Evolutionary conservation across 2,888 invertebrate genomes (phyloP).

Genomic region (Diadromus collaris): DNA sequence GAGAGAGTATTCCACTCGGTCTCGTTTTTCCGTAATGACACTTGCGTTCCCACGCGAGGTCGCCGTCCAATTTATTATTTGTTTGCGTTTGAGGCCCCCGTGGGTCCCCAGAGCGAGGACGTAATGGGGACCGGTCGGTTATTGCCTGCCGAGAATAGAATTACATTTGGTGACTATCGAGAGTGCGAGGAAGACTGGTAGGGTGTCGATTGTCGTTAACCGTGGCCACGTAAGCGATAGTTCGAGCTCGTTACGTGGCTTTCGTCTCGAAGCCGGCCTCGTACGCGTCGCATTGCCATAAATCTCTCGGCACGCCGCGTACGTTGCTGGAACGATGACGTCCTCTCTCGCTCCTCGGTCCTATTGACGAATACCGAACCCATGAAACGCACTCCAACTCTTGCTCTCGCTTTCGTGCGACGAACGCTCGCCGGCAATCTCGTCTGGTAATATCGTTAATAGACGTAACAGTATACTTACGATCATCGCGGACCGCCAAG

Average conservation of each 20-base stretch:
- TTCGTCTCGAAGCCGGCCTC: constrained; percentile 30
- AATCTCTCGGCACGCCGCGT: constrained; percentile 55
- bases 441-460: constrained; percentile 9
- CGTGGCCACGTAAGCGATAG: constrained; percentile 33
- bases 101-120: constrained; percentile 17
- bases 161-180: constrained; percentile 60
- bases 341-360: background rate
- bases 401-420: constrained; percentile 20
- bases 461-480: constrained; percentile 2
- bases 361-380: constrained; percentile 10
- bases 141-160: constrained; percentile 53
- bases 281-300: constrained; percentile 56
- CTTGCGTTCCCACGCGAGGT: constrained; percentile 46
- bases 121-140: constrained; percentile 42
- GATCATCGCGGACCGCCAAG: constrained; percentile 3
- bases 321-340: background rate
- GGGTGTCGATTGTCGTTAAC: constrained; percentile 53
- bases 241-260: constrained; percentile 46
- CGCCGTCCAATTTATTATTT: constrained; percentile 56
- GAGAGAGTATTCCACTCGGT: constrained; percentile 13
- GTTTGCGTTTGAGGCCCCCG: constrained; percentile 43
- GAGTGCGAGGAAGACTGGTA: constrained; percentile 47
- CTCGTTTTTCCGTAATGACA: constrained; percentile 30
- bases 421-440: background rate
- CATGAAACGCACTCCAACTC: constrained; percentile 1